Conservation (phyloP, 1,140 invertebrate species). For the Drosophila mojavensis region DNA sequence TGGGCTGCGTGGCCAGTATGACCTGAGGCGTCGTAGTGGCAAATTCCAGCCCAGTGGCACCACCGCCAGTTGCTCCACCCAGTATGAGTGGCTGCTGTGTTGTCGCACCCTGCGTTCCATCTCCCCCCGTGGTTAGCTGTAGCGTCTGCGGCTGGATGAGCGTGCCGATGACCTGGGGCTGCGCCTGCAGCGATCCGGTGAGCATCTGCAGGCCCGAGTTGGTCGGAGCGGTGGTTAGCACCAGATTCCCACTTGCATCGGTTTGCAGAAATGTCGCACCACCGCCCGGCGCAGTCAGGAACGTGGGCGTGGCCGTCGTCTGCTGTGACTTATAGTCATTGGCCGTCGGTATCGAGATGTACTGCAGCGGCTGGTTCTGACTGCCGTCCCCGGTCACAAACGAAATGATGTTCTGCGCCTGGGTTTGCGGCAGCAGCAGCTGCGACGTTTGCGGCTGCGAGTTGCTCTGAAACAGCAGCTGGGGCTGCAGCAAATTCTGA, state of each 20-base stretch:
- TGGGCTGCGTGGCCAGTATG: constrained; percentile 89
- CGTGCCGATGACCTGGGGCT: constrained; percentile 73
- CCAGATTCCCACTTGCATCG: constrained; percentile 76
- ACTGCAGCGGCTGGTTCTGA: constrained; percentile 72
- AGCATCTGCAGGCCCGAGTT: constrained; percentile 73
- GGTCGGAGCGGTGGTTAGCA: constrained; percentile 67
- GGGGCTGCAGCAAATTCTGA: constrained; percentile 73
- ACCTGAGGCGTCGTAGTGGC: constrained; percentile 88
- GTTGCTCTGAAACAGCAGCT: constrained; percentile 68
- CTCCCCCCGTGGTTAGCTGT: constrained; percentile 40
- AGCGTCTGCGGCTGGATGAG: constrained; percentile 80
- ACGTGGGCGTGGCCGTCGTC: constrained; percentile 59
- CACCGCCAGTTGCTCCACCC: constrained; percentile 37
- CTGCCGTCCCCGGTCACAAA: constrained; percentile 77
- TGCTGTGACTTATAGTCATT: constrained; percentile 75
- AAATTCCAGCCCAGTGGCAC: constrained; percentile 86
- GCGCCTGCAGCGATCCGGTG: constrained; percentile 86
- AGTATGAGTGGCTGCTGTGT: constrained; percentile 69
- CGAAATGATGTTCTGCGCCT: constrained; percentile 77
- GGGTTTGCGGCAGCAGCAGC: constrained; percentile 70
- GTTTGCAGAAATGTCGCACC: constrained; percentile 76
- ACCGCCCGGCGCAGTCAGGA: constrained; percentile 53
- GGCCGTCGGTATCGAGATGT: constrained; percentile 75
- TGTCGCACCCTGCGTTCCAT: constrained; percentile 85
- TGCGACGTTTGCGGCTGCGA: constrained; percentile 58